Base-by-base conservation (phyloP, 2,888 invertebrate species). In the Beris chalybata region DNA sequence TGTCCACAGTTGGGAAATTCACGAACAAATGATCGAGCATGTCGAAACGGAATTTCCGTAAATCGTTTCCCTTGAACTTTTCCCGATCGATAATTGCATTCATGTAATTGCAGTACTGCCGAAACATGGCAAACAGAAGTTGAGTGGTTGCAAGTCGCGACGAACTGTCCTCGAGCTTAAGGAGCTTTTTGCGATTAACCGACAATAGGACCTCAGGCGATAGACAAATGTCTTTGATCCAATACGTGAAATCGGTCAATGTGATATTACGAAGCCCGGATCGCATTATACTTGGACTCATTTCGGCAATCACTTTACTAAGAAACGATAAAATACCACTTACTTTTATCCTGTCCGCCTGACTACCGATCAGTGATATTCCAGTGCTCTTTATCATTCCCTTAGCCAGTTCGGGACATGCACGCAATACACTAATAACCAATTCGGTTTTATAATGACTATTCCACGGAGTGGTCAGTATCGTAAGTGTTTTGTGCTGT, bases 361-460 rank as follows among this genome's bases (percentile, higher is more conserved):
- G 5, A 4, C 3, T 6, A n/a, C 2, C 48, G n/a, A 31, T 4
- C 31, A 12, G 9, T 3, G 12, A 5, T 6, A n/a, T 4, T 11
- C 3, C 9, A 6, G 9, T 4, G 4, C 5, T 4, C 31, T 61
- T 61, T 11, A 65, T 52, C 53, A 53, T 57, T 4, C 58, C 31
- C 76, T 87, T 85, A 13, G 87, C 86, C 59, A 92, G 80, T 76
- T 92, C 91, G 0, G 91, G 91, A 76, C 91, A 91, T 44, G 86
- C 85, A 59, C 79, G 78, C 66, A 90, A 79, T 59, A 89, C 88
- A 75, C 86, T 83, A 3, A 87, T 76, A 5, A 91, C 81, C 13
- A 89, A 79, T 64, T 89, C 85, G 65, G 83, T 80, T 72, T 88
- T 88, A 71, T 85, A 83, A 12, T 85, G 83, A 77, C 88, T 85